Conservation (phyloP, 2,797 vertebrate genomes). For the Coregonus sp. region DNA sequence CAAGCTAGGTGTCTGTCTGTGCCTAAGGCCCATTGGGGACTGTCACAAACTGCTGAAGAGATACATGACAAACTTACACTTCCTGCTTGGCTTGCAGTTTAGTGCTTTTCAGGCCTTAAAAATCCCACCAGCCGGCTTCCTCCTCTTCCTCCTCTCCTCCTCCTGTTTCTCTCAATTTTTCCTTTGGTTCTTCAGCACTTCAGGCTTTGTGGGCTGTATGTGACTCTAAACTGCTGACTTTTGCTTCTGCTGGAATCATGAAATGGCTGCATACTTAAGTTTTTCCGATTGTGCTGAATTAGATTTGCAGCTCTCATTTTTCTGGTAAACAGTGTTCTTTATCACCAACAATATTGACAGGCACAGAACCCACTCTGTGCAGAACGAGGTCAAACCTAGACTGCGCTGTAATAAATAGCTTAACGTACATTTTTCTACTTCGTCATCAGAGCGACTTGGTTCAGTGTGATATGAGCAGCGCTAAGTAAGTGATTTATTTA, state of each 20-base stretch:
- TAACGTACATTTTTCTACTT: conserved; percentile 33
- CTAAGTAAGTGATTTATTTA: conserved; percentile 65
- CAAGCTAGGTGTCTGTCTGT: conserved; percentile 58
- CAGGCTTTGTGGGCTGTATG: conserved; percentile 14
- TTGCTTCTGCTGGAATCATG: conserved; percentile 56
- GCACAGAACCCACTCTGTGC: conserved; percentile 43
- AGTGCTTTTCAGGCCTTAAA: conserved; percentile 70
- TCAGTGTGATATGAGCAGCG: conserved; percentile 42
- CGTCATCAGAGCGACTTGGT: not conserved
- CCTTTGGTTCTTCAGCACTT: conserved; percentile 42
- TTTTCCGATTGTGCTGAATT: conserved; percentile 56
- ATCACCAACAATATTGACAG: conserved; percentile 48
- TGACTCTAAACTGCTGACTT: conserved; percentile 69
- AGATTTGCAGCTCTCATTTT: conserved; percentile 34
- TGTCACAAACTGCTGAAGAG: conserved; percentile 79
- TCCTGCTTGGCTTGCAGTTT: conserved; percentile 81
- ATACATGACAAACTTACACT: conserved; percentile 75
- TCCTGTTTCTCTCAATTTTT: conserved; percentile 43
- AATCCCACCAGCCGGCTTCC: conserved; percentile 68
- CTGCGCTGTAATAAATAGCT: conserved; percentile 62
- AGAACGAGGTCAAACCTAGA: conserved; percentile 42
- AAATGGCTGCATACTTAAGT: conserved; percentile 39
- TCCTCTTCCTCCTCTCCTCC: conserved; percentile 31
- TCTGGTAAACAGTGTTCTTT: conserved; percentile 58
- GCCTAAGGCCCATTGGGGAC: conserved; percentile 65